Evolutionary conservation across 2,113 vertebrate genomes (phyloP).

Genomic region (Rhinopomastus cyanomelas): DNA sequence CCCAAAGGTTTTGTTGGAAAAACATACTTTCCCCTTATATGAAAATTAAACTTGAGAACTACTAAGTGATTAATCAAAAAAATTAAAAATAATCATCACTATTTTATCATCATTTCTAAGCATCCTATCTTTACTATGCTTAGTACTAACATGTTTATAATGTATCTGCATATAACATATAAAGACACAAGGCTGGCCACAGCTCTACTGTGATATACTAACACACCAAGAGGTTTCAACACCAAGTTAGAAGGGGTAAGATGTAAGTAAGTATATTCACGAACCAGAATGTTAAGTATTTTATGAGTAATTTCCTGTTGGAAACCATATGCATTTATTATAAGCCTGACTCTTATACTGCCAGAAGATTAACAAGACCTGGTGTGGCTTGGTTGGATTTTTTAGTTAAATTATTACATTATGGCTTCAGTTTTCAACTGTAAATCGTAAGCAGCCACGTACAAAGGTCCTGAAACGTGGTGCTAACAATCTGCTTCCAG

Average conservation of each 20-base stretch:
- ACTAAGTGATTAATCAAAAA: not conserved
- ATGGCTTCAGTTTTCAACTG: not conserved
- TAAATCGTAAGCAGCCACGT: not conserved
- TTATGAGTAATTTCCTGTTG: slow-evolving; percentile 44
- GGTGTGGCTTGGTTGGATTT: not conserved
- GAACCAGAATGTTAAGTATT: not conserved
- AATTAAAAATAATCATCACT: not conserved
- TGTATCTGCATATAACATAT: not conserved
- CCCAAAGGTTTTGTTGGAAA: not conserved
- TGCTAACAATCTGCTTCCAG: not conserved
- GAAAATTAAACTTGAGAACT: not conserved
- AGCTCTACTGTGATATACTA: not conserved
- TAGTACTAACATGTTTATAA: not conserved
- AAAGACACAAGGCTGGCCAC: not conserved
- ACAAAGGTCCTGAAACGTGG: not conserved
- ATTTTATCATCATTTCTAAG: not conserved
- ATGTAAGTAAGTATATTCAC: not conserved
- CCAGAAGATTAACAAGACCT: slow-evolving; percentile 1
- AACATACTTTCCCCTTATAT: not conserved
- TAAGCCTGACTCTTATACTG: not conserved
- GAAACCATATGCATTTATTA: slow-evolving; percentile 13
- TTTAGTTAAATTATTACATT: slow-evolving; percentile 24
- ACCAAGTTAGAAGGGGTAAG: not conserved
- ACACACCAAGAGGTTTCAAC: not conserved
- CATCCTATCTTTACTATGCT: not conserved